These are phyloP conservation scores for Cynaeus angustus DNA, from an alignment of 2,888 invertebrate genomes.

Conservation along the genomic window DNA sequence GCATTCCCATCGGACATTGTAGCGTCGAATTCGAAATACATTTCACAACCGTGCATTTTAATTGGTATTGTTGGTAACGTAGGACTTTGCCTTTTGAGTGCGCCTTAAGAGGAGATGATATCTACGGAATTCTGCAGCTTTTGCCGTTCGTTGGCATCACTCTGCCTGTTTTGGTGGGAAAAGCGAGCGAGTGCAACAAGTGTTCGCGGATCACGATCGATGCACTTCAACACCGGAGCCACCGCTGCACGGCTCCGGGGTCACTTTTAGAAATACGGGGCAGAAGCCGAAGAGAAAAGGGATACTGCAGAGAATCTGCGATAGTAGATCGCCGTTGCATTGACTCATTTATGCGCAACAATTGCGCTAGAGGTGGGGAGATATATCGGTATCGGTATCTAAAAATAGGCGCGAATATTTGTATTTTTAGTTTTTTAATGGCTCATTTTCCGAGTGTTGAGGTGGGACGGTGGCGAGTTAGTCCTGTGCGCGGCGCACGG, in stretches of 20 bases:
- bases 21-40: background rate
- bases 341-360: constrained; percentile 19
- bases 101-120: constrained; percentile 38
- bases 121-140: constrained; percentile 42
- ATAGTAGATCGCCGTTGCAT: background rate
- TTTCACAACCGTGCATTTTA: constrained; percentile 20
- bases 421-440: constrained; percentile 52
- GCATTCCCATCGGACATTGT: background rate
- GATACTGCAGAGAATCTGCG: too few species aligned
- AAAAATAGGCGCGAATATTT: constrained; percentile 53
- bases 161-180: constrained; percentile 62
- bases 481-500: constrained; percentile 32
- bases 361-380: constrained; percentile 6
- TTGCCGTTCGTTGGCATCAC: constrained; percentile 43
- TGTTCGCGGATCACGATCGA: constrained; percentile 58
- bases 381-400: constrained; percentile 48
- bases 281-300: too few species aligned
- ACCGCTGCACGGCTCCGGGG: constrained; percentile 22
- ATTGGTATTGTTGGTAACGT: constrained; percentile 29
- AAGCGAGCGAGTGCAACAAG: constrained; percentile 63
- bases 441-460: constrained; percentile 66
- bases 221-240: constrained; percentile 53
- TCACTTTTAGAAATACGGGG: constrained; percentile 8
- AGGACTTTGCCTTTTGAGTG: constrained; percentile 26
- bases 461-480: constrained; percentile 67